A percentile compares a stretch with the other conserved stretches of the same genome.
These are phyloP conservation scores for Myrmecophaga tridactyla DNA, from an alignment of 2,113 vertebrate species.

Conservation along the genomic window DNA sequence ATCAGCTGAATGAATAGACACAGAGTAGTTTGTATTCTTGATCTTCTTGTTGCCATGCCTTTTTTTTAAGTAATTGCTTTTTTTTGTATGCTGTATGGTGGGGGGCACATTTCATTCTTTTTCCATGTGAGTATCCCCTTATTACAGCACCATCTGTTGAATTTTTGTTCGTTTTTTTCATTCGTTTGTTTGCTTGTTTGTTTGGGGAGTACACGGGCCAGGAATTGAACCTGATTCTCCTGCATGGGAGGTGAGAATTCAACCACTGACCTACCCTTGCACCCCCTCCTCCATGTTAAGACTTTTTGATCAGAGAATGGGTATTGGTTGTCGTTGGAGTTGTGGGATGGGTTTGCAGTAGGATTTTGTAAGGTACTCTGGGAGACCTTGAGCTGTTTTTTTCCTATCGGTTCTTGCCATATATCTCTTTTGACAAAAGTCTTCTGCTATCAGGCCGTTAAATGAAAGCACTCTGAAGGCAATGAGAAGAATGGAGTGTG, in stretches of 20 bases:
- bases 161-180: no score
- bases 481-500: background rate
- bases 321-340: background rate
- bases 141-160: no score
- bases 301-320: background rate
- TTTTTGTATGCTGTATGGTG: no score
- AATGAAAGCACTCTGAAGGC: constrained; percentile 36
- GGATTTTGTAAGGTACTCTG: constrained; percentile 39
- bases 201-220: no score
- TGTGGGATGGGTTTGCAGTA: background rate
- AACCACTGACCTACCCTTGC: no score
- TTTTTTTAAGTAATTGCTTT: no score
- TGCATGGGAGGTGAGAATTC: no score
- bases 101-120: no score
- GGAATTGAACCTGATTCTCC: no score
- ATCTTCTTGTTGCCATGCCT: no score
- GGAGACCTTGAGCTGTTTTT: background rate
- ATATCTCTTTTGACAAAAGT: constrained; percentile 33
- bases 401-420: background rate
- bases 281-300: background rate
- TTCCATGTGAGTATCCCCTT: no score
- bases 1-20: background rate
- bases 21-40: background rate
- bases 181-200: no score
- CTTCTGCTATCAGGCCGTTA: background rate